These are phyloP conservation scores for Eurystomus gularis DNA, from an alignment of 2,113 vertebrate genomes.

Conservation along the genomic window DNA sequence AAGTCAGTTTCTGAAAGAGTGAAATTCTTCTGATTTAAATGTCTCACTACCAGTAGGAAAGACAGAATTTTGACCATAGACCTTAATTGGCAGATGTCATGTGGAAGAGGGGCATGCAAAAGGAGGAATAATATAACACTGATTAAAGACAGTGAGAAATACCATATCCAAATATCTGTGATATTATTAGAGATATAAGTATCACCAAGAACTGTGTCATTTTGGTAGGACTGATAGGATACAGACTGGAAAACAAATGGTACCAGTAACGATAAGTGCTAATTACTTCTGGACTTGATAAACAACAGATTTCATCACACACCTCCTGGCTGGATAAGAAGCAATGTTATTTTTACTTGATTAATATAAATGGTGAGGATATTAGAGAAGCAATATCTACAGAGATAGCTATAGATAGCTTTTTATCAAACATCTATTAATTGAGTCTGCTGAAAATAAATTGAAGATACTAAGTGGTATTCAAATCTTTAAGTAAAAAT, in stretches of 20 bases:
- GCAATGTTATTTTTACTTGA: conserved; percentile 16
- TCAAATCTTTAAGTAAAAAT: neutral
- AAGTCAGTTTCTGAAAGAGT: neutral
- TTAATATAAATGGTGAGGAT: neutral
- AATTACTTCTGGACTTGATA: conserved; percentile 3
- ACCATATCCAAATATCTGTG: neutral
- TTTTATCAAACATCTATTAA: neutral
- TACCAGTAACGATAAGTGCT: neutral
- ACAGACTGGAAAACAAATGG: neutral
- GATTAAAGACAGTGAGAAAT: conserved; percentile 27
- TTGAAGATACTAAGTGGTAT: neutral
- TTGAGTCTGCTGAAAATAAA: neutral
- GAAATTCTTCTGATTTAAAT: neutral
- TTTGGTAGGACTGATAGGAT: neutral
- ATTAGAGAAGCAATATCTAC: neutral
- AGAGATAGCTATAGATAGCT: neutral
- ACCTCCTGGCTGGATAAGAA: neutral
- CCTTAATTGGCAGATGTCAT: neutral
- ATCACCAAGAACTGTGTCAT: neutral
- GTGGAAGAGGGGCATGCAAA: neutral
- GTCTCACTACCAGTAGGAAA: neutral
- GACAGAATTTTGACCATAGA: neutral
- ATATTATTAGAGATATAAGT: neutral
- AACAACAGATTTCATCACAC: conserved; percentile 28
- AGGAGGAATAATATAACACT: neutral